Percentiles rank a stretch among this genome's conserved stretches.
Conservation (phyloP, 2,888 invertebrate genomes). For the Notodonta dromedarius region DNA sequence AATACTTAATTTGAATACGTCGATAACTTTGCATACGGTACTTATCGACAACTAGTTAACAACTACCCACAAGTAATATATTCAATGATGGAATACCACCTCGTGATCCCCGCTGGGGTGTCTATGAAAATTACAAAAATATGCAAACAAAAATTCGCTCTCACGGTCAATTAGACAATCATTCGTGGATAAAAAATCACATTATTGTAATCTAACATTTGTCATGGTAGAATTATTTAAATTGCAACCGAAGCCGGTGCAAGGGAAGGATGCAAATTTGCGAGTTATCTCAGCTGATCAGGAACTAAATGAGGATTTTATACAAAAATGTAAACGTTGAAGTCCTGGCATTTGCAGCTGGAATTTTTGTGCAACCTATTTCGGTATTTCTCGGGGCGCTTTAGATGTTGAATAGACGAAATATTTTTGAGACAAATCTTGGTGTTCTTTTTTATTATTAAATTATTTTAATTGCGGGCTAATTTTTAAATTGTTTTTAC, state of each 20-base stretch:
- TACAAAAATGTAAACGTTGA: constrained; percentile 68
- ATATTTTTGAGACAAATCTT: constrained; percentile 19
- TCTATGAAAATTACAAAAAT: constrained; percentile 35
- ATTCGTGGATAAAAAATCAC: constrained; percentile 58
- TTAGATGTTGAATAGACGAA: constrained; percentile 21
- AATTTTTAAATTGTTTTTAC: too few species aligned
- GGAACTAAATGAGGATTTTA: constrained; percentile 76
- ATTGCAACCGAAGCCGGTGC: constrained; percentile 56
- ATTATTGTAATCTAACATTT: constrained; percentile 69
- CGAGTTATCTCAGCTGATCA: constrained; percentile 67
- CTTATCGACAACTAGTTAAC: constrained; percentile 31
- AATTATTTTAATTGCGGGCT: too few species aligned
- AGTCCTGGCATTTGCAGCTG: constrained; percentile 47
- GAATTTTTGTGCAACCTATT: constrained; percentile 45
- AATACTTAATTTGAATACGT: constrained; percentile 60
- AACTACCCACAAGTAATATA: constrained; percentile 23
- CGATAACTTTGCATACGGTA: constrained; percentile 59
- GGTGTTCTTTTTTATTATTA: constrained; percentile 1
- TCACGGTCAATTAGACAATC: constrained; percentile 73
- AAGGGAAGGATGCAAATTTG: constrained; percentile 70
- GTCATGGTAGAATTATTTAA: constrained; percentile 77
- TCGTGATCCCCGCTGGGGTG: constrained; percentile 15
- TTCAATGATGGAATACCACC: background rate
- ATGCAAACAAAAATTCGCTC: constrained; percentile 51
- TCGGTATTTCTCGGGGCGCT: constrained; percentile 33